Base-by-base conservation (phyloP, 1,140 invertebrate species). In the Metopolophium dirhodum region DNA sequence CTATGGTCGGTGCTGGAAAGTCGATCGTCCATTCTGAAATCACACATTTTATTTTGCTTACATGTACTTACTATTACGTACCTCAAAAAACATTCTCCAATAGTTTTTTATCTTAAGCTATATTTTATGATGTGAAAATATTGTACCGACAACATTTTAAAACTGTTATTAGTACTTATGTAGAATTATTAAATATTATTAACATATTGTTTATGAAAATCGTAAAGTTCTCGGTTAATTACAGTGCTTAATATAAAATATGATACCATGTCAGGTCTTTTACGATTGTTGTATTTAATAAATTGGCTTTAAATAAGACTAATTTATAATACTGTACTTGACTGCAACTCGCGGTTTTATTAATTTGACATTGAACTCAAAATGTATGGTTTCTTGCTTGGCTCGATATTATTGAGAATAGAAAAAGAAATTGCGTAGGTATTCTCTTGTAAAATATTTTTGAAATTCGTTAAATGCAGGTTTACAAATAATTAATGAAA, bases 301-400 rank as follows among this genome's bases (percentile, higher is more conserved):
- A 89, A 89, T 57, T 89, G 90, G 26, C 41, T 91, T 68, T 37
- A 77, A 45, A 61, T 45, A 22, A 22, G 57, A 77, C 57, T 77
- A 91, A 91, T 77, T 47, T 68, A 91, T 30, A 68, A n/a, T 51
- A 54, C 30, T 7, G 7, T 45, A 23, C 37, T 41, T 82, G 30
- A 91, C 68, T 45, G 30, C 68, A 26, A 23, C 45, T 82, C 11
- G 6, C 41, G n/a, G 7, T 91, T 83, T 83, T 83, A 91, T 91
- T 91, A 83, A 83, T 91, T 91, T 83, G 90, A 91, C 90, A 91
- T 91, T 91, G 90, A 91, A 91, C 68, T 35, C 20, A 91, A 77
- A 35, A 35, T 49, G 9, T 91, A 77, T 51, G 77, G 90, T 77
- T 91, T 91, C 90, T 47, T 88, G 47, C 47, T 30, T 30, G 8